These are phyloP conservation scores for Pristionchus japonicus DNA, from an alignment of 2,888 invertebrate genomes.

Conservation along the genomic window DNA sequence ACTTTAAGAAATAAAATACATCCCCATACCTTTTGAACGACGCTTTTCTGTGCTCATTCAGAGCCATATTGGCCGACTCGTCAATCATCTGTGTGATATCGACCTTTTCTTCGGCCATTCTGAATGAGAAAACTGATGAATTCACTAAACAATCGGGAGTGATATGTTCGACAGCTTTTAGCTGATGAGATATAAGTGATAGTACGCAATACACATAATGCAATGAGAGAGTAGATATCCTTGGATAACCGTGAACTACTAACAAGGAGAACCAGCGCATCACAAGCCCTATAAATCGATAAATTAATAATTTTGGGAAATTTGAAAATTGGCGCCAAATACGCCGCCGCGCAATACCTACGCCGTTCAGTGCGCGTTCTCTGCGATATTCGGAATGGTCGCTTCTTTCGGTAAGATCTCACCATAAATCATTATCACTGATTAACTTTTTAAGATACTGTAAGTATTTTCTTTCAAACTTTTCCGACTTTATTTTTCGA, in stretches of 20 bases:
- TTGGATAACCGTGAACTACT: background rate
- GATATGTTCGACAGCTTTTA: too few relatives aligned
- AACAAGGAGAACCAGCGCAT: background rate
- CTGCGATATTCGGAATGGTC: background rate
- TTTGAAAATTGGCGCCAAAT: conserved; percentile 35
- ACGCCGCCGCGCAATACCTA: background rate
- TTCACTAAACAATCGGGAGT: background rate
- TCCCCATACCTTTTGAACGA: conserved; percentile 13
- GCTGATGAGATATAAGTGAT: background rate
- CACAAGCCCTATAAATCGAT: background rate
- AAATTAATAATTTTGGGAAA: background rate
- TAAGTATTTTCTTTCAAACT: background rate
- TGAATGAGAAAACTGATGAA: background rate
- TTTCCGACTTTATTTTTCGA: background rate
- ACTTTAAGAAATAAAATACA: background rate
- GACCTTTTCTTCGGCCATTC: background rate
- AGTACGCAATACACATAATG: background rate
- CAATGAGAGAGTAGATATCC: background rate
- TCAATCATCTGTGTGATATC: background rate
- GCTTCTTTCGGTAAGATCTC: background rate
- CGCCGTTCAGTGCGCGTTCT: background rate
- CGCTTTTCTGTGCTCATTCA: background rate
- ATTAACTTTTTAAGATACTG: background rate
- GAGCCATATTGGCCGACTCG: background rate
- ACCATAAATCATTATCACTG: background rate